Evolutionary conservation across 2,888 invertebrate species (phyloP).

Genomic region (Erebia ligea): DNA sequence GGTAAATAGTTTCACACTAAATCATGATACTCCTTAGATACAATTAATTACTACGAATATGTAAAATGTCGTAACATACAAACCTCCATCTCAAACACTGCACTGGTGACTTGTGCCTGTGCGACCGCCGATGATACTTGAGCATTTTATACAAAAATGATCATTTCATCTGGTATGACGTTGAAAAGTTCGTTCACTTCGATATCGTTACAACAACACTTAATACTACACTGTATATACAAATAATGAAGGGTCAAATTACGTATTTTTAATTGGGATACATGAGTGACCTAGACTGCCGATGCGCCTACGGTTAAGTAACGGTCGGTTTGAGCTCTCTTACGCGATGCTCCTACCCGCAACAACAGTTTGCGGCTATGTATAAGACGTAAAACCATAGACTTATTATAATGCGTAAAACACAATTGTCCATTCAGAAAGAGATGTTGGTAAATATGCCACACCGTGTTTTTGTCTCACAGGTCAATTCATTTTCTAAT

Average conservation of each 20-base stretch:
- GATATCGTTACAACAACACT: constrained; percentile 41
- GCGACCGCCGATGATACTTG: constrained; percentile 81
- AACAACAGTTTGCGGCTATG: not conserved
- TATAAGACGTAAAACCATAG: not conserved
- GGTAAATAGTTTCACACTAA: constrained; percentile 9
- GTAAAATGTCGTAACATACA: constrained; percentile 8
- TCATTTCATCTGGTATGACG: constrained; percentile 70
- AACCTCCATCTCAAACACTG: constrained; percentile 81
- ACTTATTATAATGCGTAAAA: not conserved
- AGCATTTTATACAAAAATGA: constrained; percentile 81
- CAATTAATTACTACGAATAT: not conserved
- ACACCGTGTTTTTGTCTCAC: not conserved
- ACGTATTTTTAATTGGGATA: constrained; percentile 5
- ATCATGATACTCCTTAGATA: not conserved
- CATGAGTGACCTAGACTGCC: constrained; percentile 50
- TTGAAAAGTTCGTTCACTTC: constrained; percentile 47
- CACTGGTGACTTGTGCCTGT: constrained; percentile 79
- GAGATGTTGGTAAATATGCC: not conserved
- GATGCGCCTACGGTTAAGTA: constrained; percentile 60
- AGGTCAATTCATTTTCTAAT: not conserved
- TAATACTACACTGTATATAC: not conserved
- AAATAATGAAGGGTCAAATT: constrained; percentile 1
- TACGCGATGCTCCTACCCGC: constrained; percentile 43
- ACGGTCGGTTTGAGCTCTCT: constrained; percentile 57
- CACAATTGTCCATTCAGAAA: constrained; percentile 28